Evolutionary conservation across 2,888 invertebrate genomes (phyloP).

Genomic region (Xylocampa areola): DNA sequence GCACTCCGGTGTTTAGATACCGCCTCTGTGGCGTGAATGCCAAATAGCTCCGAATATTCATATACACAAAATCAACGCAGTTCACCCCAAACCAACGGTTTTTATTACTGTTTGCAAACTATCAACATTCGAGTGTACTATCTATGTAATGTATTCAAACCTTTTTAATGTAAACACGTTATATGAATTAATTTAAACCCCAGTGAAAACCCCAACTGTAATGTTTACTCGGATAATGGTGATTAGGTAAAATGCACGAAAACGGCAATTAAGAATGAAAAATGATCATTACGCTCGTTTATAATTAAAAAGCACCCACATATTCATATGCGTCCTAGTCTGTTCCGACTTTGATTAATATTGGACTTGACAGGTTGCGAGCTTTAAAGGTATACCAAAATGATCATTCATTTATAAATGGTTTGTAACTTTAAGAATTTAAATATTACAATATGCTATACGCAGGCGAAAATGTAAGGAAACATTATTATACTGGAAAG

Average conservation of each 20-base stretch:
- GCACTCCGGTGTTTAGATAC: slow-evolving; percentile 81
- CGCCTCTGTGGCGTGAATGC: slow-evolving; percentile 73
- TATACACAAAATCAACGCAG: slow-evolving; percentile 75
- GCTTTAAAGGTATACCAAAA: slow-evolving; percentile 70
- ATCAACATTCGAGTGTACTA: slow-evolving; percentile 48
- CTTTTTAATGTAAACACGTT: slow-evolving; percentile 50
- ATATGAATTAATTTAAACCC: slow-evolving; percentile 61
- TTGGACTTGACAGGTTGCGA: slow-evolving; percentile 77
- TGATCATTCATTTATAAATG: slow-evolving; percentile 60
- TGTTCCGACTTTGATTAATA: slow-evolving; percentile 86
- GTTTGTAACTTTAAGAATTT: slow-evolving; percentile 52
- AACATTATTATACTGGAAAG: no score
- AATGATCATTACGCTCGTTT: slow-evolving; percentile 84
- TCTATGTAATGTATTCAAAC: slow-evolving; percentile 49
- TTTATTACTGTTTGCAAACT: slow-evolving; percentile 76
- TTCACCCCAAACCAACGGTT: slow-evolving; percentile 60
- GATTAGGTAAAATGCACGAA: slow-evolving; percentile 84
- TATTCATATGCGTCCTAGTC: slow-evolving; percentile 72
- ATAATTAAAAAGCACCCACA: slow-evolving; percentile 87
- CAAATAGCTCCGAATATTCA: slow-evolving; percentile 82
- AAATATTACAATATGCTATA: slow-evolving; percentile 57
- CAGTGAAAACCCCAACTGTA: slow-evolving; percentile 58
- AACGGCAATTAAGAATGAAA: slow-evolving; percentile 88
- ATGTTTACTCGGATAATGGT: slow-evolving; percentile 78
- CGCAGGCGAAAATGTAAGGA: slow-evolving; percentile 12